Percentiles rank a stretch among this genome's conserved stretches.
phyloP scores from a whole-genome alignment of 2,888 invertebrate species.

The Euzophera pinguis region DNA sequence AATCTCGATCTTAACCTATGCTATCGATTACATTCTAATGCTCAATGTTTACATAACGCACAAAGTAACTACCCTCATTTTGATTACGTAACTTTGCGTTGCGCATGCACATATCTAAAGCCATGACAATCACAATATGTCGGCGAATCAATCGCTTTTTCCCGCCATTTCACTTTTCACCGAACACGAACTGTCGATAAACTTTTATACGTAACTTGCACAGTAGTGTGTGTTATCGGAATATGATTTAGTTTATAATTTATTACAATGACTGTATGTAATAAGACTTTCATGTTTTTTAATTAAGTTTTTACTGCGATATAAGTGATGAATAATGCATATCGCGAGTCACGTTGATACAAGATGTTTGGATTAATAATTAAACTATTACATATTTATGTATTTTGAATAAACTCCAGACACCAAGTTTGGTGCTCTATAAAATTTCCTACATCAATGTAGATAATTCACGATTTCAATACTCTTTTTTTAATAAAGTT shows the following conservation, averaged over 20 bases:
- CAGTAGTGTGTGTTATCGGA: background rate
- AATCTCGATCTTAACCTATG: no score
- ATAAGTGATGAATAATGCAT: constrained; percentile 5
- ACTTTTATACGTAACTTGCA: background rate
- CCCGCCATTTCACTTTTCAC: constrained; percentile 32
- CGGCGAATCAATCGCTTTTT: constrained; percentile 2
- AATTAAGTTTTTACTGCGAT: constrained; percentile 2
- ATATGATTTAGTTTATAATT: constrained; percentile 2
- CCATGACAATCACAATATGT: constrained; percentile 3
- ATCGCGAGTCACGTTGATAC: background rate
- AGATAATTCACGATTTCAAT: no score
- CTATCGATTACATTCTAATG: no score
- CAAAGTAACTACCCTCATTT: background rate
- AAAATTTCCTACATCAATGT: no score
- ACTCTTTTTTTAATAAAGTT: no score
- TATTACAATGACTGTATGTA: constrained; percentile 2
- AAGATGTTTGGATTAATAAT: background rate
- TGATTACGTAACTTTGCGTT: background rate
- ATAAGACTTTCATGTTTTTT: background rate
- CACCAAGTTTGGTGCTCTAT: no score
- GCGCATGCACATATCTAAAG: no score
- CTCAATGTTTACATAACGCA: constrained; percentile 11
- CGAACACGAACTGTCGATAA: background rate
- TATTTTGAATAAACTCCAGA: background rate
- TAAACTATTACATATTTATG: background rate